Conservation (phyloP, 1,140 invertebrate genomes). For the Ceratitis capitata region DNA sequence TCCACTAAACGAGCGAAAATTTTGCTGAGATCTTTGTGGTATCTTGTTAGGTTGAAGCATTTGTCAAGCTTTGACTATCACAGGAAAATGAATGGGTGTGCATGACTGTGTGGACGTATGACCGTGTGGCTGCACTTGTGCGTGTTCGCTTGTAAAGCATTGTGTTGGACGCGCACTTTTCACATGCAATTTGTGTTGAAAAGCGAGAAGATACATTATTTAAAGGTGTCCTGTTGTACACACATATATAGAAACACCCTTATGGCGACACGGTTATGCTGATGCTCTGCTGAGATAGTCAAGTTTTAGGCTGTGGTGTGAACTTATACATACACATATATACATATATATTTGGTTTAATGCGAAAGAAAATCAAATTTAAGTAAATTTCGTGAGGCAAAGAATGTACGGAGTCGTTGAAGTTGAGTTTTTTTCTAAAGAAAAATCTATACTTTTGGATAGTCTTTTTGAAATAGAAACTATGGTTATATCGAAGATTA, state of each 20-base stretch:
- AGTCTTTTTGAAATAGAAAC: too few species aligned
- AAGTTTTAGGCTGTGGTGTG: not conserved
- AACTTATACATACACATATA: too few species aligned
- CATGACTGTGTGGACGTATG: not conserved
- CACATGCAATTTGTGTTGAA: conserved; percentile 64
- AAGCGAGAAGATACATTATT: conserved; percentile 62
- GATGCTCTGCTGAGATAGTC: not conserved
- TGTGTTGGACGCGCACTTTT: conserved; percentile 47
- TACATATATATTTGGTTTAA: too few species aligned
- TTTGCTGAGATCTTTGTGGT: conserved; percentile 5
- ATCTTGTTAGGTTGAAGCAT: not conserved
- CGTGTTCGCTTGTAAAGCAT: not conserved
- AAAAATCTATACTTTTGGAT: too few species aligned
- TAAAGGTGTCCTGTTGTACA: conserved; percentile 55
- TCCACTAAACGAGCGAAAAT: conserved; percentile 16
- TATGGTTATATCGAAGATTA: too few species aligned
- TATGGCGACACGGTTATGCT: not conserved
- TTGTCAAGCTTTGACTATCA: not conserved
- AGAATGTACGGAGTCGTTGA: too few species aligned
- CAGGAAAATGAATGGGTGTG: not conserved
- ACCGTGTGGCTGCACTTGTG: too few species aligned
- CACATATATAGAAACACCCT: conserved; percentile 40
- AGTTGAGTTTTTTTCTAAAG: too few species aligned
- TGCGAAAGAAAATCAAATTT: too few species aligned
- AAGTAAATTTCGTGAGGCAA: too few species aligned